These are phyloP conservation scores for Megalurothrips usitatus DNA, from an alignment of 2,888 invertebrate genomes.

Conservation along the genomic window DNA sequence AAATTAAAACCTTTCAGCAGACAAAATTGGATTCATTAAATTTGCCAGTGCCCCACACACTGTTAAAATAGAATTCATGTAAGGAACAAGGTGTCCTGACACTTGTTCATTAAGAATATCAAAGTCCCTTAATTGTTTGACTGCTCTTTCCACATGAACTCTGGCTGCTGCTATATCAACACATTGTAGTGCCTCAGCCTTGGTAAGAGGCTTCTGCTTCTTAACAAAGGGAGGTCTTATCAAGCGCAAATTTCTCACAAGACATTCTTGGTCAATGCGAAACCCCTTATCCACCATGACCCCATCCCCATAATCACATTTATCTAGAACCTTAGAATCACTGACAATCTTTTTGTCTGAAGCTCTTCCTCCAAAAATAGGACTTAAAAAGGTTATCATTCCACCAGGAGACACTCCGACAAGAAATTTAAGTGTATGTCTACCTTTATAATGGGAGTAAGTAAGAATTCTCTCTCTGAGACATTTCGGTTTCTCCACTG, in stretches of 20 bases:
- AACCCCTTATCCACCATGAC: slow-evolving; percentile 31
- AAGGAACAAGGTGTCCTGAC: not conserved
- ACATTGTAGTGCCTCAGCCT: not conserved
- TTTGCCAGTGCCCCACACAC: not conserved
- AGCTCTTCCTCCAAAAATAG: slow-evolving; percentile 28
- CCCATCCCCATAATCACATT: slow-evolving; percentile 29
- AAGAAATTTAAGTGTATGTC: slow-evolving; percentile 32
- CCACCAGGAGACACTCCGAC: slow-evolving; percentile 32
- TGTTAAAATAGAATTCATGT: not conserved
- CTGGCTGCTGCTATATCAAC: slow-evolving; percentile 29
- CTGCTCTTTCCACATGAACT: slow-evolving; percentile 31
- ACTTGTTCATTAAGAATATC: slow-evolving; percentile 23
- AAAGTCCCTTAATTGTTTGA: slow-evolving; percentile 30
- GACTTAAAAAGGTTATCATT: slow-evolving; percentile 31
- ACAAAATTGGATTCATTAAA: not conserved
- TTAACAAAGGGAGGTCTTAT: not conserved
- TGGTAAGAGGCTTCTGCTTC: not conserved
- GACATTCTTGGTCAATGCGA: slow-evolving; percentile 28
- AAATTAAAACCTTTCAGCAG: not conserved
- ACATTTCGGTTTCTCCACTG: slow-evolving; percentile 29
- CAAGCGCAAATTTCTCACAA: not conserved
- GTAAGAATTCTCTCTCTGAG: slow-evolving; percentile 19
- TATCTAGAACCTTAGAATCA: slow-evolving; percentile 23
- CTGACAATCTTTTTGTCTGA: slow-evolving; percentile 30
- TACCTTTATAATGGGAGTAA: slow-evolving; percentile 30